phyloP scores from a whole-genome alignment of 1,140 invertebrate genomes.

The Scaptomyza hsui region DNA sequence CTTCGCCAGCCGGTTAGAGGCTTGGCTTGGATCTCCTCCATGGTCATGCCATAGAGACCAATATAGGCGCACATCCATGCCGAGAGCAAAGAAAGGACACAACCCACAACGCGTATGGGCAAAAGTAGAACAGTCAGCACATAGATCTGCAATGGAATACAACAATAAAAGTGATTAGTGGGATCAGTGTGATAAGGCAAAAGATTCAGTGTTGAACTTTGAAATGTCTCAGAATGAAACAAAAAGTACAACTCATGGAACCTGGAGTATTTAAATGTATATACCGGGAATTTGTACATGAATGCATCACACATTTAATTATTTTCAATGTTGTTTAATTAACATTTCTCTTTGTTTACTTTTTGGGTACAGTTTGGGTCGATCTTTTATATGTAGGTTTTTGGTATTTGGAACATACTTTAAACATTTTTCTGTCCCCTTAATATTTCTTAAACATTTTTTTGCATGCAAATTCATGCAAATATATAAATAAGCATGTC shows the following conservation, averaged over 20 bases:
- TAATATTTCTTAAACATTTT: too few relatives aligned
- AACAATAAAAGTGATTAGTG: background rate
- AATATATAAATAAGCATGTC: conserved; percentile 10
- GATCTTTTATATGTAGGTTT: too few relatives aligned
- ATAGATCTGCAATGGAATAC: conserved; percentile 88
- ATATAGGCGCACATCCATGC: conserved; percentile 92
- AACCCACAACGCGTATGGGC: conserved; percentile 90
- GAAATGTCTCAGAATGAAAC: conserved; percentile 6
- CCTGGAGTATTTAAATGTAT: background rate
- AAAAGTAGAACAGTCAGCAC: conserved; percentile 91
- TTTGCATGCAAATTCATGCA: background rate
- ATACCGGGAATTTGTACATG: too few relatives aligned
- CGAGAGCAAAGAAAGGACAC: conserved; percentile 89
- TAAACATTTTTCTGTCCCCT: too few relatives aligned
- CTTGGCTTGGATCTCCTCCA: conserved; percentile 89
- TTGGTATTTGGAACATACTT: background rate
- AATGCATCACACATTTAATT: too few relatives aligned
- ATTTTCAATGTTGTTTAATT: too few relatives aligned
- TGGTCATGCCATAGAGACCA: conserved; percentile 90
- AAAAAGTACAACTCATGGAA: too few relatives aligned
- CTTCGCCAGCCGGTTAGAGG: conserved; percentile 93
- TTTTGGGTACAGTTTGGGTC: too few relatives aligned
- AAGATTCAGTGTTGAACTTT: conserved; percentile 23
- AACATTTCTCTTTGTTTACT: too few relatives aligned
- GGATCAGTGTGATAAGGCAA: conserved; percentile 3